These are phyloP conservation scores for Spermophilus dauricus DNA, from an alignment of 2,113 vertebrate species.

Conservation along the genomic window DNA sequence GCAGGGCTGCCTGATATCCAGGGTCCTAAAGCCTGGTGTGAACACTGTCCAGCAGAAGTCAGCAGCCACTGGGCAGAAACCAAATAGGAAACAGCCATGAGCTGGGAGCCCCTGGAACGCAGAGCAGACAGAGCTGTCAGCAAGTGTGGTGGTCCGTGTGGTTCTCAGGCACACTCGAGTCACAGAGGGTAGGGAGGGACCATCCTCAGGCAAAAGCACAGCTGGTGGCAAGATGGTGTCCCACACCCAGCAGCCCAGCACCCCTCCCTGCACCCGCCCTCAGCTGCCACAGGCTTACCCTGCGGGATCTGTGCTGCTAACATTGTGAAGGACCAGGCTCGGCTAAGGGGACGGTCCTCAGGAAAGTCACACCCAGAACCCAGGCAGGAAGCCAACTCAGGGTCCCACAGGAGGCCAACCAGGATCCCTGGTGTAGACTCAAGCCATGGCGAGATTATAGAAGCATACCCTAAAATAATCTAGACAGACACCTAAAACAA, in stretches of 20 bases:
- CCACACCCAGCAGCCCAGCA: no score
- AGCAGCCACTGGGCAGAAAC: rapidly evolving
- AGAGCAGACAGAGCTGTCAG: neutral
- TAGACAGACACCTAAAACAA: neutral
- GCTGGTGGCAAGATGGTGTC: neutral
- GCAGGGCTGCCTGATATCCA: no score
- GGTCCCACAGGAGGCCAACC: no score
- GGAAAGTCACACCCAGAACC: neutral
- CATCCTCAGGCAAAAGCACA: no score
- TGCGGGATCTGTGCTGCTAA: rapidly evolving
- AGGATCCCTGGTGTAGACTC: no score
- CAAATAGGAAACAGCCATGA: neutral
- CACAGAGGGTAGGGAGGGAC: neutral
- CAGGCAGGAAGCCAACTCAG: neutral
- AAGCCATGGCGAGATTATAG: neutral
- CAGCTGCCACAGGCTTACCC: neutral
- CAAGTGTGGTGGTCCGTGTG: no score
- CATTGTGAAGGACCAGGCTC: neutral
- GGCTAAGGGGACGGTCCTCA: neutral
- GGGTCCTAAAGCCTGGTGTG: neutral
- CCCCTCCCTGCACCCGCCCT: no score
- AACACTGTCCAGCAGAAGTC: no score
- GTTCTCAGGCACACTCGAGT: neutral
- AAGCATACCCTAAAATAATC: neutral
- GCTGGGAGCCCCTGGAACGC: no score